Conservation (phyloP, 2,113 vertebrate genomes). For the Siniperca knerii region DNA sequence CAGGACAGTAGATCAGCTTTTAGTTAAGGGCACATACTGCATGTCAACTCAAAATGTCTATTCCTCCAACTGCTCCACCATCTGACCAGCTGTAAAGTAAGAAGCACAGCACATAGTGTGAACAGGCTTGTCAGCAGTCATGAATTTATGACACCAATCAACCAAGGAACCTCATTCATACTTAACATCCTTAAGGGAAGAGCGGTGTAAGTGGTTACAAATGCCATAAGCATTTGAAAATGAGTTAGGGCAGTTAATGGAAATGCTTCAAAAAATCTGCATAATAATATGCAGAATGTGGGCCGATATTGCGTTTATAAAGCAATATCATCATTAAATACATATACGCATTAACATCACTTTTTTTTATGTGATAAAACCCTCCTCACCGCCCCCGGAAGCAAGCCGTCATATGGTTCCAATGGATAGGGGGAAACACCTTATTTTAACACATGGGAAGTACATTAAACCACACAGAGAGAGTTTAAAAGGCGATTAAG, state of each 20-base stretch:
- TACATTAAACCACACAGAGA: not conserved
- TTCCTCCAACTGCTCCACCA: constrained; percentile 6
- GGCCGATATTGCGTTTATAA: not conserved
- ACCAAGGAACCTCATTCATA: not conserved
- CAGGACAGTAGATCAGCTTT: not conserved
- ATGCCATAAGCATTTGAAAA: not conserved
- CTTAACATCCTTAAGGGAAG: constrained; percentile 3
- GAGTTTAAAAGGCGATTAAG: not conserved
- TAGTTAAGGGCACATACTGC: not conserved
- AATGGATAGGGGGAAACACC: not conserved
- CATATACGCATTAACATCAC: not conserved
- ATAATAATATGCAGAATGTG: not conserved
- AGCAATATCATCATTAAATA: not conserved
- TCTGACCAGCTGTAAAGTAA: not conserved
- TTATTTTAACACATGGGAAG: not conserved
- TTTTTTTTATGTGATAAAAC: not conserved
- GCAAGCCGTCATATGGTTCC: not conserved
- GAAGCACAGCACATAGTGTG: not conserved
- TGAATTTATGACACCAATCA: constrained; percentile 14
- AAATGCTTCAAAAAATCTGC: not conserved
- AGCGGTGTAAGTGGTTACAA: not conserved
- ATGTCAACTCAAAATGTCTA: not conserved
- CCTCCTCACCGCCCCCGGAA: not conserved
- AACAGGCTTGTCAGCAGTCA: not conserved
- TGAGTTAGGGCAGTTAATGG: not conserved